Evolutionary conservation across 37 sponge, comb jelly and placozoan genomes (phyloP).

Genomic region (Mnemiopsis leidyi): DNA sequence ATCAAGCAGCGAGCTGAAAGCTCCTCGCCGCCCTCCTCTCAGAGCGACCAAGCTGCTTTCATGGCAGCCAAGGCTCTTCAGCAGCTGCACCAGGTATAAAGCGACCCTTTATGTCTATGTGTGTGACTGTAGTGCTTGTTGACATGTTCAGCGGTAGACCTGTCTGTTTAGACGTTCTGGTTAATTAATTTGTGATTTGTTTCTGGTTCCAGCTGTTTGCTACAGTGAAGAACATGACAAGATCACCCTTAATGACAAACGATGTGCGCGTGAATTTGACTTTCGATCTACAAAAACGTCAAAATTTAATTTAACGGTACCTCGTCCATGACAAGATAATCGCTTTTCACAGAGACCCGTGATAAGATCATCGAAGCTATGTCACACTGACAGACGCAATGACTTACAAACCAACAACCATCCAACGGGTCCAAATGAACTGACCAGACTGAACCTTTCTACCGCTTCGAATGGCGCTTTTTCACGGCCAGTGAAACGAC

Average conservation of each 20-base stretch:
- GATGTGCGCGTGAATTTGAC: background rate
- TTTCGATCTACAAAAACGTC: background rate
- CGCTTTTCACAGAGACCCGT: background rate
- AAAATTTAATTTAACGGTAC: too few species aligned
- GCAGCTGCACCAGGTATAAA: slow-evolving; percentile 48
- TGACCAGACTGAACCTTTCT: background rate
- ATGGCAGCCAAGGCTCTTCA: slow-evolving; percentile 55
- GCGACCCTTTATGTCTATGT: too few species aligned
- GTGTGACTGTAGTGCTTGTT: background rate
- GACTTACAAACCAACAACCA: background rate
- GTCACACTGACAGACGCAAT: background rate
- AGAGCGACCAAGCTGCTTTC: slow-evolving; percentile 2
- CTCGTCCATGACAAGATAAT: background rate
- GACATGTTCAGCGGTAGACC: background rate
- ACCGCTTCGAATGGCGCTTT: background rate
- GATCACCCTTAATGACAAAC: background rate
- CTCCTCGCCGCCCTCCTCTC: background rate
- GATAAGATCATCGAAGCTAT: background rate
- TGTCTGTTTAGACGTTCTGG: background rate
- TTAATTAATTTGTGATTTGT: background rate
- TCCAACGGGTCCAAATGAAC: background rate
- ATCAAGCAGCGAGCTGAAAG: slow-evolving; percentile 13
- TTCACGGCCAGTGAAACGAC: background rate
- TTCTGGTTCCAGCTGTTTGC: too few species aligned
- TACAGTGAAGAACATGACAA: too few species aligned